Conservation (phyloP, 2,888 invertebrate genomes). For the Lymantria monacha region DNA sequence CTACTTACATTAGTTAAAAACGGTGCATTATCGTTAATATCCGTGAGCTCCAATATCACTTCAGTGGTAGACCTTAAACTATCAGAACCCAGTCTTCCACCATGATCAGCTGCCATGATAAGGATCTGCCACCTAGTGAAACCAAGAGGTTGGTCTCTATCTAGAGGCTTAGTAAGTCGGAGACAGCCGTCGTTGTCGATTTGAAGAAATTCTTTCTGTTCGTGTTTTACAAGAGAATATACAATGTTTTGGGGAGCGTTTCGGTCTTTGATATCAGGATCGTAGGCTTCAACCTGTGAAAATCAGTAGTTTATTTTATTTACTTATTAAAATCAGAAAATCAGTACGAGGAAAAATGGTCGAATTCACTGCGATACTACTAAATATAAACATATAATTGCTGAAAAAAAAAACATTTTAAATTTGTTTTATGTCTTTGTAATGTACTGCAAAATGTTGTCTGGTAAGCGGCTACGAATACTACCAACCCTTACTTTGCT, state of each 20-base stretch:
- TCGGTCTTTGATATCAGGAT: constrained; percentile 92
- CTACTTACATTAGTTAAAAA: constrained; percentile 87
- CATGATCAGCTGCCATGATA: constrained; percentile 89
- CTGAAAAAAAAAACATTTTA: too few relatives aligned
- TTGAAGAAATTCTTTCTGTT: constrained; percentile 86
- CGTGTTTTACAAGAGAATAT: constrained; percentile 87
- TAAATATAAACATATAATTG: too few relatives aligned
- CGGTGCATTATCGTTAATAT: constrained; percentile 98
- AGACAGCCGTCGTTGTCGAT: constrained; percentile 91
- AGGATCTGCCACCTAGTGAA: constrained; percentile 89
- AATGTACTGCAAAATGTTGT: too few relatives aligned
- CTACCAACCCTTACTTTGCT: too few relatives aligned
- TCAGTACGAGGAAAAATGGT: too few relatives aligned
- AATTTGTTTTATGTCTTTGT: too few relatives aligned
- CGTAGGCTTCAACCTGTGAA: constrained; percentile 86
- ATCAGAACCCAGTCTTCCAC: constrained; percentile 81
- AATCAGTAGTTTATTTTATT: background rate
- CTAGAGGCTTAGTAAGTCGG: constrained; percentile 87
- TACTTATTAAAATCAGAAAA: background rate
- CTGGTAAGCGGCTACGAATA: too few relatives aligned
- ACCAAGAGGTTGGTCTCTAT: constrained; percentile 94
- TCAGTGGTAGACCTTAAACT: constrained; percentile 85
- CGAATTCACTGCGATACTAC: too few relatives aligned
- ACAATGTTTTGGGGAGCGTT: constrained; percentile 89
- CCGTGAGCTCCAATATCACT: constrained; percentile 86